Base-by-base conservation (phyloP, 2,797 vertebrate species). In the Spinus pinus region DNA sequence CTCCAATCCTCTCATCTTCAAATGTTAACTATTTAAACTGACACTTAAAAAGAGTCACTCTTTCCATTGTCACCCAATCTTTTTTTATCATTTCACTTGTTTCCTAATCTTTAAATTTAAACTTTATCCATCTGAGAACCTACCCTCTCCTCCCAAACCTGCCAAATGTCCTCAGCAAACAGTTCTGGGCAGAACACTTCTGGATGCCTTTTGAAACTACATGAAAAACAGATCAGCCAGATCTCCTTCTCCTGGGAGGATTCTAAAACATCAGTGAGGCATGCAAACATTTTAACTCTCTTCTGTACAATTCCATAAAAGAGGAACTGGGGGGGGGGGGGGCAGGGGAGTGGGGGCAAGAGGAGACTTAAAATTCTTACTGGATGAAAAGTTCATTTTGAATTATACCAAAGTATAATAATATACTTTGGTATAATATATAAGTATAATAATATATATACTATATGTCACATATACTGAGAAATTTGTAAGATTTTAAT, bases 341-440 rank as follows among this genome's bases (percentile, higher is more conserved):
- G 39, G 39, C 39, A 37, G 30, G 5, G 2, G 16, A 41, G 15
- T 41, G 39, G 39, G 39, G 7, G 2, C 0, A 2, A 50, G 2
- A 42, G 7, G 28, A 82, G 8, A 82, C 20, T 2, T 39, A 82
- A 85, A 25, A 51, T 31, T 30, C 7, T 42, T 18, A 70, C 16
- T 33, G 37, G 7, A 72, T 39, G 3, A 72, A 84, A 73, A 85
- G 27, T 10, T 33, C 14, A 56, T 56, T 56, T 33, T 33, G 12
- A 58, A 58, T 58, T 62, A 51, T 33, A 61, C 33, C 9, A 30
- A 79, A 69, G 13, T 9, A 84, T 33, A 33, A 33, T 33, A 33
- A 33, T 33, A 33, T 33, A 33, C 33, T 33, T 33, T 33, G 33
- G 33, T 33, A 33, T 33, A 33, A 33, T 33, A 33, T 33, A 33